Conservation (phyloP, 23 tunicate species). For the Phallusia fumigata region DNA sequence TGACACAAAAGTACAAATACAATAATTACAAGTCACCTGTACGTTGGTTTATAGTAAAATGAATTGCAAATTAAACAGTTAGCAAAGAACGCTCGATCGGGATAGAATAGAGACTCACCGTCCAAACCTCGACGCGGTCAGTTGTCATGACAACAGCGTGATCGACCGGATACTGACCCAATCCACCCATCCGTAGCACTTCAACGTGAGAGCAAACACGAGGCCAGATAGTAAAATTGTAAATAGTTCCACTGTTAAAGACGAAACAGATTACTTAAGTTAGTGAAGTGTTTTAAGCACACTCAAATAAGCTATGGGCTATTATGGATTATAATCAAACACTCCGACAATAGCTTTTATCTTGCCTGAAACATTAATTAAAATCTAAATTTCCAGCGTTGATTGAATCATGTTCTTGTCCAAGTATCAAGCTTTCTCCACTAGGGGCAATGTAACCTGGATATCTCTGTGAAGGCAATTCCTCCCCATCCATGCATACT, state of each 20-base stretch:
- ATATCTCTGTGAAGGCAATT: neutral
- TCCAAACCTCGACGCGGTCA: slow-evolving; percentile 5
- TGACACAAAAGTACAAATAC: too few species aligned
- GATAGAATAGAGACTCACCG: neutral
- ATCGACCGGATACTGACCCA: neutral
- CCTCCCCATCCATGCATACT: neutral
- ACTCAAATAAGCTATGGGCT: too few species aligned
- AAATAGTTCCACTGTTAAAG: neutral
- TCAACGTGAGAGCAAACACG: neutral
- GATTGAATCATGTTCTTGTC: neutral
- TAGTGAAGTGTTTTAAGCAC: too few species aligned
- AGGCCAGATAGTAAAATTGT: slow-evolving; percentile 14
- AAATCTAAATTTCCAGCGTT: neutral
- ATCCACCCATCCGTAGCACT: neutral
- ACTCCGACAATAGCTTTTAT: neutral
- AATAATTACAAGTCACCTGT: too few species aligned
- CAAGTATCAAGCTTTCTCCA: neutral
- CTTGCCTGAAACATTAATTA: neutral
- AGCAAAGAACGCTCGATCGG: neutral
- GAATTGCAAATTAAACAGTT: neutral
- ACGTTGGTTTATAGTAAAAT: too few species aligned
- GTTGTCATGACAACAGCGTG: slow-evolving; percentile 20
- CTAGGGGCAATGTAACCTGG: neutral
- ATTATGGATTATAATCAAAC: too few species aligned
- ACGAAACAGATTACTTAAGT: neutral